A percentile compares a stretch with the other conserved stretches of the same genome.
These are phyloP conservation scores for Distichodus sexfasciatus DNA, from an alignment of 2,797 vertebrate genomes.

Conservation along the genomic window DNA sequence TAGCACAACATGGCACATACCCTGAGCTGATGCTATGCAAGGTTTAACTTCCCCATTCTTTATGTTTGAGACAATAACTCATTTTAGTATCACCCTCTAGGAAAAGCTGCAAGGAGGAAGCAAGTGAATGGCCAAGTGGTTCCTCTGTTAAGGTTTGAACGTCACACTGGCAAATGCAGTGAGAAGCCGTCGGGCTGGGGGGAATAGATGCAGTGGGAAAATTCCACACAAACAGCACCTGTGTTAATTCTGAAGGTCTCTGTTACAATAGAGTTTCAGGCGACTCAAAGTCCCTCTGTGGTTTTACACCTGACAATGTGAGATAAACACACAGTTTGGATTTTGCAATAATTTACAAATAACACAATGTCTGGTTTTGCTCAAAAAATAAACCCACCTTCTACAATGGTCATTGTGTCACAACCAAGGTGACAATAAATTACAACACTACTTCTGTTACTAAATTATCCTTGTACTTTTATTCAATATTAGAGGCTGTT, in stretches of 20 bases:
- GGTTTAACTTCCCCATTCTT: neutral
- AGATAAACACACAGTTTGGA: neutral
- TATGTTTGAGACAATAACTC: neutral
- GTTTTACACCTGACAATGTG: constrained; percentile 24
- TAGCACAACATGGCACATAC: neutral
- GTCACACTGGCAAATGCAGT: no score
- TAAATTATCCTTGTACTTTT: no score
- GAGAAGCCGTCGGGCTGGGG: constrained; percentile 6
- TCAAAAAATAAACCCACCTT: neutral
- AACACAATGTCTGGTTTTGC: neutral
- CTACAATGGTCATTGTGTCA: constrained; percentile 12
- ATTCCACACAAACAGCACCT: constrained; percentile 42
- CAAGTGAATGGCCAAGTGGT: constrained; percentile 13
- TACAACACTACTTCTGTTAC: no score
- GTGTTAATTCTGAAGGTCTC: constrained; percentile 34
- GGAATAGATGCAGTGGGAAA: constrained; percentile 14
- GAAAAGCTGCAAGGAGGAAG: constrained; percentile 36
- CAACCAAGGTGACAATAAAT: no score
- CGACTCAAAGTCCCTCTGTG: constrained; percentile 8
- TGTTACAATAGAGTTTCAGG: constrained; percentile 28
- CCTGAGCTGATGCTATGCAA: neutral
- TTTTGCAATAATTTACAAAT: constrained; percentile 8
- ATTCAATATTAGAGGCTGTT: no score
- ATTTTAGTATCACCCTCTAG: constrained; percentile 4
- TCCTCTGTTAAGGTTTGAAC: constrained; percentile 18